These are phyloP conservation scores for Spinus pinus DNA, from an alignment of 2,797 vertebrate species.

Conservation along the genomic window DNA sequence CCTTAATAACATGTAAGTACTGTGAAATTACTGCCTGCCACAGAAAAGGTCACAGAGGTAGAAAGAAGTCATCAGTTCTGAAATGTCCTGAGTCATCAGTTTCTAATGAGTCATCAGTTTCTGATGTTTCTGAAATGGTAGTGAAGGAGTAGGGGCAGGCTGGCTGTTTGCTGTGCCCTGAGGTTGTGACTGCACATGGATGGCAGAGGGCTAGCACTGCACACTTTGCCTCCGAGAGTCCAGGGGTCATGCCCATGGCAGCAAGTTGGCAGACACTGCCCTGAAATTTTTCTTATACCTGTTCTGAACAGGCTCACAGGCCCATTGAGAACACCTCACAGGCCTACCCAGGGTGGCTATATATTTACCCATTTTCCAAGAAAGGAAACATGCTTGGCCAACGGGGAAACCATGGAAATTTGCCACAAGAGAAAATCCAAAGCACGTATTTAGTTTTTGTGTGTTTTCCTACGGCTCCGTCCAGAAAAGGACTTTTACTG, in stretches of 20 bases:
- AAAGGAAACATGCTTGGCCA: not conserved
- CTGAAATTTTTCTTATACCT: too few species aligned
- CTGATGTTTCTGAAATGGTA: not conserved
- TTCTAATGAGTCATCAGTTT: not conserved
- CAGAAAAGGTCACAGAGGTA: not conserved
- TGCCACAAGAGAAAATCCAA: not conserved
- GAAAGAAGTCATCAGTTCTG: not conserved
- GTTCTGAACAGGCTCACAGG: not conserved
- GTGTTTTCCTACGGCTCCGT: fast-evolving
- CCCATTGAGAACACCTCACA: not conserved
- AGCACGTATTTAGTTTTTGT: fast-evolving
- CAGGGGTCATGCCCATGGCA: fast-evolving
- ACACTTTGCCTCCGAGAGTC: not conserved
- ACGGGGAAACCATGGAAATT: not conserved
- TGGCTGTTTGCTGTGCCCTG: not conserved
- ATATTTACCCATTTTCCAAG: not conserved
- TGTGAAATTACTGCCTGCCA: not conserved
- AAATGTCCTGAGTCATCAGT: not conserved
- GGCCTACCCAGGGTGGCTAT: not conserved
- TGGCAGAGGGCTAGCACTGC: not conserved
- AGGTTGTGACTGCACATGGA: fast-evolving
- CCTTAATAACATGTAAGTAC: not conserved
- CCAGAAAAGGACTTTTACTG: not conserved
- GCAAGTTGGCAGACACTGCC: not conserved
- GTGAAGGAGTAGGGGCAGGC: not conserved